phyloP scores from a whole-genome alignment of 2,113 vertebrate species.

The Carollia perspicillata region DNA sequence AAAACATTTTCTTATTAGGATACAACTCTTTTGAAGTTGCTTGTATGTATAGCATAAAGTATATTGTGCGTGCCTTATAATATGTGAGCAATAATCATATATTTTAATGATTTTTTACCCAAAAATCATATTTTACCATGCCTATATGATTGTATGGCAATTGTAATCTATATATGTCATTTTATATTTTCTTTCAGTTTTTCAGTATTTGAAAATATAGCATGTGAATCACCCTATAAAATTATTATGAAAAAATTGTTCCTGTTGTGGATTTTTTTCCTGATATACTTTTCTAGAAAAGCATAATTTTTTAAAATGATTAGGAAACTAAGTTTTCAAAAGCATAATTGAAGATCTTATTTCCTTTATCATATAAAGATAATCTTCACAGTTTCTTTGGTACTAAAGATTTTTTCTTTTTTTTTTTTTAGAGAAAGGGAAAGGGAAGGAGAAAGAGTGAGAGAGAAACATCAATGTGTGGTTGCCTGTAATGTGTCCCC shows the following conservation, averaged over 20 bases:
- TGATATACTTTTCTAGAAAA: neutral
- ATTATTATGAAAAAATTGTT: slow-evolving; percentile 5
- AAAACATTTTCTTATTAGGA: slow-evolving; percentile 26
- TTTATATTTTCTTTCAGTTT: slow-evolving; percentile 5
- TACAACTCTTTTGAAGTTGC: neutral
- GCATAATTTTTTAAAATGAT: neutral
- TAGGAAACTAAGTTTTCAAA: slow-evolving; percentile 23
- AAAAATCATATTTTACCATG: neutral
- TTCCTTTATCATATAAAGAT: neutral
- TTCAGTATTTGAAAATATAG: slow-evolving; percentile 6
- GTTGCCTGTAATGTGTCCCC: too few relatives aligned
- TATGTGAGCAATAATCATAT: neutral
- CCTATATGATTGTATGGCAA: neutral
- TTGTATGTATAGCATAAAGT: neutral
- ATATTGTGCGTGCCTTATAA: neutral
- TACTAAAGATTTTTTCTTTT: slow-evolving; percentile 41
- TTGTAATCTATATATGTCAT: neutral
- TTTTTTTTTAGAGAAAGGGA: too few relatives aligned
- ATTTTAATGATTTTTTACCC: neutral
- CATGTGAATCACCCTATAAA: neutral
- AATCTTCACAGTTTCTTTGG: neutral
- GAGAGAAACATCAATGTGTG: too few relatives aligned
- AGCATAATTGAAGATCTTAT: neutral
- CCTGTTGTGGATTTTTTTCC: neutral
- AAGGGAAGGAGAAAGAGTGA: too few relatives aligned